Percentiles rank a stretch among this genome's conserved stretches.
These are phyloP conservation scores for Daboia siamensis DNA, from an alignment of 2,113 vertebrate species.

Conservation along the genomic window DNA sequence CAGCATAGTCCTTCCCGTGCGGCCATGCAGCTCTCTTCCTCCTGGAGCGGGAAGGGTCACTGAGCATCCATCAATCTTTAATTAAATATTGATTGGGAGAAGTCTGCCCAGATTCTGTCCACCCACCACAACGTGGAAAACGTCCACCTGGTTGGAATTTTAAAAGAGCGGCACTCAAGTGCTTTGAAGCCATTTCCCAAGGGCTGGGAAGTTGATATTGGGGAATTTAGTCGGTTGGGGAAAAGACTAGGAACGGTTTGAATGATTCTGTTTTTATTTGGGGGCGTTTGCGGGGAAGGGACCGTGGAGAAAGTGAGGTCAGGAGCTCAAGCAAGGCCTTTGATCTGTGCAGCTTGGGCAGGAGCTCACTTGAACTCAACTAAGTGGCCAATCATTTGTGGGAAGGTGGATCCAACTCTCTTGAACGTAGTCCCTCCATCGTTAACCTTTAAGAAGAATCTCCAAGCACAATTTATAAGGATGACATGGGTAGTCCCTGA, in stretches of 20 bases:
- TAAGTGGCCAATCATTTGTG: background rate
- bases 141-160: fast-evolving
- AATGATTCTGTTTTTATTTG: background rate
- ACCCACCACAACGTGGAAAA: background rate
- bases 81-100: slow-evolving; percentile 61
- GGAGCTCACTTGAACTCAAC: background rate
- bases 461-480: background rate
- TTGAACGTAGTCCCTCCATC: background rate
- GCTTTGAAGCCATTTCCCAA: background rate
- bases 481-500: too few species aligned
- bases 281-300: background rate
- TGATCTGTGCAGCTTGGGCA: background rate
- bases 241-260: background rate
- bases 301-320: background rate
- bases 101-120: slow-evolving; percentile 3
- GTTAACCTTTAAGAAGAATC: background rate
- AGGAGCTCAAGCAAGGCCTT: background rate
- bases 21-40: slow-evolving; percentile 15
- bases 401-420: background rate
- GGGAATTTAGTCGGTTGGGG: background rate
- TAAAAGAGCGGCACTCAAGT: background rate
- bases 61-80: slow-evolving; percentile 54
- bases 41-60: background rate
- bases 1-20: background rate
- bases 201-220: background rate